phyloP scores from a whole-genome alignment of 2,888 invertebrate species.

The Archips crataeganus region DNA sequence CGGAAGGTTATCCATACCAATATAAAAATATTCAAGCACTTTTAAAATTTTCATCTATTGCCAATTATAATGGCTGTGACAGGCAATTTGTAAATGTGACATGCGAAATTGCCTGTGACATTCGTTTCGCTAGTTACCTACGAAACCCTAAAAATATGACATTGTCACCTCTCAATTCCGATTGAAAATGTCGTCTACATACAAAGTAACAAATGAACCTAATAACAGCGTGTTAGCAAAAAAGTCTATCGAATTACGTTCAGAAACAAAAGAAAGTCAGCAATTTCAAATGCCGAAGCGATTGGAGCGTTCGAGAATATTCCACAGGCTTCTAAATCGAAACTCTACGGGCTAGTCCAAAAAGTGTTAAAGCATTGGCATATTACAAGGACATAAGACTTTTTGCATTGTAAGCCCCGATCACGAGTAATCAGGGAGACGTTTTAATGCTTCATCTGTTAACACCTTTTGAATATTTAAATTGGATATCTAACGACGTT shows the following conservation, averaged over 20 bases:
- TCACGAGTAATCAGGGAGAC: constrained; percentile 54
- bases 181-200: constrained; percentile 9
- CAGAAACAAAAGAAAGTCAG: constrained; percentile 26
- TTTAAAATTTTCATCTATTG: too few species aligned
- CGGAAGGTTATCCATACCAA: too few species aligned
- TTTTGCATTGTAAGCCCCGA: constrained; percentile 8
- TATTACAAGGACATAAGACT: not conserved
- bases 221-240: constrained; percentile 25
- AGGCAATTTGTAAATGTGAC: too few species aligned
- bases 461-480: constrained; percentile 77
- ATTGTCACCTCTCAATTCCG: not conserved
- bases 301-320: not conserved
- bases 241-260: constrained; percentile 26
- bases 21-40: too few species aligned
- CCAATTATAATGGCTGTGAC: too few species aligned
- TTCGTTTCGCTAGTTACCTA: too few species aligned
- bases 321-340: not conserved
- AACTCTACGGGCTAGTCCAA: not conserved
- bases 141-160: not conserved
- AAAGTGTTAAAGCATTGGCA: not conserved
- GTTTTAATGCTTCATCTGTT: constrained; percentile 65
- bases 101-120: too few species aligned
- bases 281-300: constrained; percentile 14
- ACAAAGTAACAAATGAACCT: constrained; percentile 4
- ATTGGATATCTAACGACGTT: constrained; percentile 62